A percentile compares a stretch with the other conserved stretches of the same genome.
These are phyloP conservation scores for Sylvietta virens DNA, from an alignment of 2,113 vertebrate species.

Conservation along the genomic window DNA sequence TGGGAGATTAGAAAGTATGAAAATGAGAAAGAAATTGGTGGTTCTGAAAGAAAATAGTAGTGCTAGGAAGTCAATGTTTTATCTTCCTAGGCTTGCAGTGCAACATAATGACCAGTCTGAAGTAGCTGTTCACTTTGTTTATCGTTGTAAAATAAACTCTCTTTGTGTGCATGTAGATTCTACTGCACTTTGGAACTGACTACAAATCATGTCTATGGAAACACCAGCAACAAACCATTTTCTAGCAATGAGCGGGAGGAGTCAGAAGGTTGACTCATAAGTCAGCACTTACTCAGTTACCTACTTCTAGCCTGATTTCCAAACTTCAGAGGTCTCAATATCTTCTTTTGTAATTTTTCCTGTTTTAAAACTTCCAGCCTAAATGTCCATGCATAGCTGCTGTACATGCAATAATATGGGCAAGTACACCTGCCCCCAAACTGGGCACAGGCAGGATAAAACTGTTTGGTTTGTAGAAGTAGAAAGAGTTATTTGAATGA, in stretches of 20 bases:
- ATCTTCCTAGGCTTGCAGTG: background rate
- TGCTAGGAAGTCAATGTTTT: background rate
- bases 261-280: background rate
- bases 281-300: background rate
- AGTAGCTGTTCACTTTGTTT: background rate
- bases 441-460: background rate
- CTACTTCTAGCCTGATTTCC: background rate
- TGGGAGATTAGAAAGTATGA: background rate
- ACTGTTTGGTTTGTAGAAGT: background rate
- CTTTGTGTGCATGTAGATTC: background rate
- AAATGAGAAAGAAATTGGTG: background rate
- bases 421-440: background rate
- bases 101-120: background rate
- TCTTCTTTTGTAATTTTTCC: background rate
- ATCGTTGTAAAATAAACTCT: background rate
- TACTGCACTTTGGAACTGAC: background rate
- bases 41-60: background rate
- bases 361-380: background rate
- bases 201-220: background rate
- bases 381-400: background rate
- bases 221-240: background rate
- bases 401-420: background rate
- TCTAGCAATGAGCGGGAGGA: background rate
- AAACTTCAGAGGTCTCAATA: background rate
- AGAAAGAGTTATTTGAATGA: background rate